phyloP scores from a whole-genome alignment of 2,888 invertebrate species.

The Blastobasis lacticolella region DNA sequence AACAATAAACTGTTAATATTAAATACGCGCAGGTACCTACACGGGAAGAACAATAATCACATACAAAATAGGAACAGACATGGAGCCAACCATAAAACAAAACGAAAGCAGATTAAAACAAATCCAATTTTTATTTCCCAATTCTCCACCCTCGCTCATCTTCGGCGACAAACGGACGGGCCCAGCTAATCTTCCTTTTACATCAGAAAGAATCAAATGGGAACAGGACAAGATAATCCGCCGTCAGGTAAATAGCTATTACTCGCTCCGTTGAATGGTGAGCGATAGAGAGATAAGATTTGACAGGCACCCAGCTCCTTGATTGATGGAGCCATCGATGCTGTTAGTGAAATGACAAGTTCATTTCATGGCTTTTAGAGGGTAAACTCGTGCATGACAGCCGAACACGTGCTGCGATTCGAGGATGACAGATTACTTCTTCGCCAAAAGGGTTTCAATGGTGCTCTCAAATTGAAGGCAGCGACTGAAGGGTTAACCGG shows the following conservation, averaged over 20 bases:
- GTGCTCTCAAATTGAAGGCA: too few relatives aligned
- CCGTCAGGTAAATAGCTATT: constrained; percentile 69
- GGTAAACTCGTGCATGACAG: constrained; percentile 47
- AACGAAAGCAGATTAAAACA: too few relatives aligned
- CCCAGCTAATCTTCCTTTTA: constrained; percentile 44
- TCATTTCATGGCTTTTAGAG: constrained; percentile 55
- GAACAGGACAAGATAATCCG: constrained; percentile 52
- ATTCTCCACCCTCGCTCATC: constrained; percentile 9
- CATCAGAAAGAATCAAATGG: constrained; percentile 52
- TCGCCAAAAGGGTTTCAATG: neutral
- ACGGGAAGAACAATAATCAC: too few relatives aligned
- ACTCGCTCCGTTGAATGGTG: constrained; percentile 56
- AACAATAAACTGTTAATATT: too few relatives aligned
- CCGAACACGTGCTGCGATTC: constrained; percentile 18
- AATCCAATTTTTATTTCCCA: constrained; percentile 9
- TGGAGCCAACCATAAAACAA: too few relatives aligned
- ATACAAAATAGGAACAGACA: too few relatives aligned
- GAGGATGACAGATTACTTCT: constrained; percentile 23
- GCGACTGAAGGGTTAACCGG: too few relatives aligned
- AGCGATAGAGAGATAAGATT: constrained; percentile 43
- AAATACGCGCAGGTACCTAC: too few relatives aligned
- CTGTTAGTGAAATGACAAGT: constrained; percentile 40
- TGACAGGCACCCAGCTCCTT: constrained; percentile 45
- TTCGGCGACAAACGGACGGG: constrained; percentile 29
- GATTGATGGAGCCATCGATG: constrained; percentile 55